phyloP scores from a whole-genome alignment of 2,888 invertebrate genomes.

The Drosophila pullipes region DNA sequence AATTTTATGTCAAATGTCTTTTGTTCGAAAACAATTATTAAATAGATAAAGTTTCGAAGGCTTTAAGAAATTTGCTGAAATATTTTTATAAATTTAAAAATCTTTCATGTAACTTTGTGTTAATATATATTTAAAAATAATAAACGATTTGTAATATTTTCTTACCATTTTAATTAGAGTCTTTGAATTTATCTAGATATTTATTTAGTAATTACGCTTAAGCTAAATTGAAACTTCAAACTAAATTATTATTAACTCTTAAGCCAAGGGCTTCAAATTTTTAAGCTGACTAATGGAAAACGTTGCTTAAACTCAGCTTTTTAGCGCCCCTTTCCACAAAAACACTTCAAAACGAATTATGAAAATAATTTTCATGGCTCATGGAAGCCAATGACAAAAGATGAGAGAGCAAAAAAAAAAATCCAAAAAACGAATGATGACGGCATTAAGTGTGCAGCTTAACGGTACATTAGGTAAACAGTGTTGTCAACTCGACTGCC shows the following conservation, averaged over 20 bases:
- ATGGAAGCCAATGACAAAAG: slow-evolving; percentile 37
- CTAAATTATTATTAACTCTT: background rate
- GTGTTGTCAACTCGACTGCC: slow-evolving; percentile 63
- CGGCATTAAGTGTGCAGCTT: slow-evolving; percentile 73
- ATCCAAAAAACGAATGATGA: slow-evolving; percentile 45
- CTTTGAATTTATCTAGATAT: background rate
- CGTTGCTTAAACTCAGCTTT: background rate
- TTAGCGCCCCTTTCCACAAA: background rate
- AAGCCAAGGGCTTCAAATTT: background rate
- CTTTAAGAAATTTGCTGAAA: background rate
- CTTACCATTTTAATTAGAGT: background rate
- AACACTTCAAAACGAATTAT: slow-evolving; percentile 60
- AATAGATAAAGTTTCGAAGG: background rate
- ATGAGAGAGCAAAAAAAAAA: slow-evolving; percentile 6
- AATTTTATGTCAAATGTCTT: background rate
- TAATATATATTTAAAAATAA: background rate
- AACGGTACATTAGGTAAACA: slow-evolving; percentile 80
- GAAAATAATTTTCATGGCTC: slow-evolving; percentile 61
- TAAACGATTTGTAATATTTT: background rate
- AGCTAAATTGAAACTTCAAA: background rate
- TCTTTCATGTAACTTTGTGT: background rate
- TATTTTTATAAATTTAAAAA: background rate
- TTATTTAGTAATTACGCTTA: background rate
- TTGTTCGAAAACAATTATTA: background rate
- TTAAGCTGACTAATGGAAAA: background rate